Percentiles rank a stretch among this genome's conserved stretches.
Conservation (phyloP, 2,888 invertebrate species). For the Mellilla xanthometata region DNA sequence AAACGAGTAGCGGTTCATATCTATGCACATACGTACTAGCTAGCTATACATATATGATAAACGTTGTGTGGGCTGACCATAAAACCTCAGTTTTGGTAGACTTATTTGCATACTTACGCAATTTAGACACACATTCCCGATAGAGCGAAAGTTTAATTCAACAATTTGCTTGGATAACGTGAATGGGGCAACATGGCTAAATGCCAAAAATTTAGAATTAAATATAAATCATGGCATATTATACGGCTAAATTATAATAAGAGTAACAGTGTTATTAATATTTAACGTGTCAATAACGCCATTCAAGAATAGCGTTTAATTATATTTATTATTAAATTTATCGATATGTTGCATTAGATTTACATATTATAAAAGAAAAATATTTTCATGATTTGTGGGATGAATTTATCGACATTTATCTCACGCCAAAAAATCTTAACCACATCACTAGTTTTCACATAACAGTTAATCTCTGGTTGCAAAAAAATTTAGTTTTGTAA, state of each 20-base stretch:
- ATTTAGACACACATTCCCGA: conserved; percentile 8
- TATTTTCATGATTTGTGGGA: too few species aligned
- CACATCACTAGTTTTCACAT: too few species aligned
- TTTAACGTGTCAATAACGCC: too few species aligned
- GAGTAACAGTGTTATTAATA: background rate
- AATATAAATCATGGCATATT: conserved; percentile 9
- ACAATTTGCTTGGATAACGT: conserved; percentile 11
- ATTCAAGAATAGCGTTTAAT: too few species aligned
- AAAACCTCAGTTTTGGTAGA: conserved; percentile 24
- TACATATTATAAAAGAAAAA: too few species aligned
- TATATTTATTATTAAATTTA: too few species aligned
- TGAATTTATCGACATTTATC: too few species aligned
- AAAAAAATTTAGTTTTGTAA: too few species aligned
- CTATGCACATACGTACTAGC: background rate
- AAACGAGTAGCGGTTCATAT: conserved; percentile 1
- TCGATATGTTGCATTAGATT: too few species aligned
- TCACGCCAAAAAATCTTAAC: too few species aligned
- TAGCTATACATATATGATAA: too few species aligned
- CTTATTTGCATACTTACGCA: conserved; percentile 19
- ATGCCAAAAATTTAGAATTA: conserved; percentile 14
- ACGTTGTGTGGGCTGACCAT: conserved; percentile 24
- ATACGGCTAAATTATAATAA: conserved; percentile 8
- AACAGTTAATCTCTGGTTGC: too few species aligned
- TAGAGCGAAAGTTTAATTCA: conserved; percentile 18
- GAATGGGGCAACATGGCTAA: conserved; percentile 13